phyloP scores from a whole-genome alignment of 2,888 invertebrate species.

The Anagyrus pseudococci region DNA sequence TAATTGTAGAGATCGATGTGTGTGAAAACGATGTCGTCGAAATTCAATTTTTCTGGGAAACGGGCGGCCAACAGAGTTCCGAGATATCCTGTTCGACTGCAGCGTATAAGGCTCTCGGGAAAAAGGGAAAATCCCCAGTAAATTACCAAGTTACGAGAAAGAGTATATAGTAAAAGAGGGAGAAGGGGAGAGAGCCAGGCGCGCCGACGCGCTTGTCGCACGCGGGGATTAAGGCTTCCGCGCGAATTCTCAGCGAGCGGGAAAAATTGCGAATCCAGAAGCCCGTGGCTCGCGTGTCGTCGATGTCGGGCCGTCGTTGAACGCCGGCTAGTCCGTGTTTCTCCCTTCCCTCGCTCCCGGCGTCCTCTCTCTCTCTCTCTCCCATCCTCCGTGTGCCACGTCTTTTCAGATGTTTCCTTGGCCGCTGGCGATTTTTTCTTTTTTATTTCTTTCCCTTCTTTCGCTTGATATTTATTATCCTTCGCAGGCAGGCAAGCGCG shows the following conservation, averaged over 20 bases:
- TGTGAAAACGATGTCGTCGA: no score
- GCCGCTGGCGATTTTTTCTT: neutral
- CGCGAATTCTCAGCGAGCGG: constrained; percentile 14
- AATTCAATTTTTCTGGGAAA: no score
- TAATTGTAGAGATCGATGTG: no score
- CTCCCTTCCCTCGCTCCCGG: neutral
- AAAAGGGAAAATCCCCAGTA: constrained; percentile 8
- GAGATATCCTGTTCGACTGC: no score
- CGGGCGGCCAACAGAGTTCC: no score
- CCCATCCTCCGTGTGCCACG: neutral
- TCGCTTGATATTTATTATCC: no score
- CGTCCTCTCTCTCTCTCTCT: neutral
- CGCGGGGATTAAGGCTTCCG: neutral
- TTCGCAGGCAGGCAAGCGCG: no score
- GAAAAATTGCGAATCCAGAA: constrained; percentile 19
- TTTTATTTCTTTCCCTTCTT: neutral
- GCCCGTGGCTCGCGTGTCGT: constrained; percentile 7
- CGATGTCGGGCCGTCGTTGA: constrained; percentile 25
- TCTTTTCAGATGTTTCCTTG: no score
- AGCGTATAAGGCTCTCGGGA: no score
- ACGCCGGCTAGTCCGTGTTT: constrained; percentile 23
- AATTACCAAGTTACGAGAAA: constrained; percentile 2
- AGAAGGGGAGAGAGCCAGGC: no score
- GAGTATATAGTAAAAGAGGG: no score
- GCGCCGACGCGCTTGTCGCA: no score